phyloP scores from a whole-genome alignment of 2,113 vertebrate species.

The Regulus satrapa region DNA sequence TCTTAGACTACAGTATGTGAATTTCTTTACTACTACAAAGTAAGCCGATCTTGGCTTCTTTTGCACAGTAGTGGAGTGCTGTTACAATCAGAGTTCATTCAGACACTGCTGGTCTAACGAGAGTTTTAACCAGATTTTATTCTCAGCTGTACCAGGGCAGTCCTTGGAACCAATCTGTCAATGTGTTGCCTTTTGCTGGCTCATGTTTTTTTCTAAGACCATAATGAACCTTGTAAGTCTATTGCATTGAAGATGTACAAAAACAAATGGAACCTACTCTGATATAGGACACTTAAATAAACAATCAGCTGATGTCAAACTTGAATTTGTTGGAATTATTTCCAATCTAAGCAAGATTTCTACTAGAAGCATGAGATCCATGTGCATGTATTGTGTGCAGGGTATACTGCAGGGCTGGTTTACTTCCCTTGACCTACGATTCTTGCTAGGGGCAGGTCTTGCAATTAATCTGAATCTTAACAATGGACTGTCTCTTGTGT shows the following conservation, averaged over 20 bases:
- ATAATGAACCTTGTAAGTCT: slow-evolving; percentile 8
- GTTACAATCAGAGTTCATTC: background rate
- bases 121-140: background rate
- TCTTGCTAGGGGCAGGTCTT: too few relatives aligned
- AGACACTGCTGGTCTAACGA: background rate
- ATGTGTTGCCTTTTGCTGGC: background rate
- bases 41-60: background rate
- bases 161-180: background rate
- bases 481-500: background rate
- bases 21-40: background rate
- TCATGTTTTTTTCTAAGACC: background rate
- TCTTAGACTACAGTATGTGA: accelerated
- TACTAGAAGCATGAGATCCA: background rate
- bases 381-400: accelerated
- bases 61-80: background rate
- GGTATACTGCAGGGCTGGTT: background rate
- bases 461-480: background rate
- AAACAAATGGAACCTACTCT: background rate
- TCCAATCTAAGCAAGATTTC: background rate
- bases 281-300: slow-evolving; percentile 35
- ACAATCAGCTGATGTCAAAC: slow-evolving; percentile 19
- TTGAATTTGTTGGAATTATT: background rate
- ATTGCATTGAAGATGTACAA: slow-evolving; percentile 19
- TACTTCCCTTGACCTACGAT: background rate
- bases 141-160: background rate